These are phyloP conservation scores for Vultur gryphus DNA, from an alignment of 2,797 vertebrate genomes.

Conservation along the genomic window DNA sequence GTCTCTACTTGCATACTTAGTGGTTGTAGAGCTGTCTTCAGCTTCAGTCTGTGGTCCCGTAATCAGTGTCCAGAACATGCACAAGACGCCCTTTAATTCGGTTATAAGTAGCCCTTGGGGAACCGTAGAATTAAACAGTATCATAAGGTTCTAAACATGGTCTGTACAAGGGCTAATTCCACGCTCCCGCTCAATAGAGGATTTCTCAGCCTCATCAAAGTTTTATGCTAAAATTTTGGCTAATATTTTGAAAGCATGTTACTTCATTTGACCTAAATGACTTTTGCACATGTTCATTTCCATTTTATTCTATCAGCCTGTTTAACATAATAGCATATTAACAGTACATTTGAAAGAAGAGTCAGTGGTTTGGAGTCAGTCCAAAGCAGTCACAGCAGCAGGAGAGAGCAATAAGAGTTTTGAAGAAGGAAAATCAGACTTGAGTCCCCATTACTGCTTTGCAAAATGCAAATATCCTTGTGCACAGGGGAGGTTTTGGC, in stretches of 20 bases:
- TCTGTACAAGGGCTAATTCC: slow-evolving; percentile 38
- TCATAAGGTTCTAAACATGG: slow-evolving; percentile 56
- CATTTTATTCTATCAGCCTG: slow-evolving; percentile 56
- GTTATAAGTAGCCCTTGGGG: slow-evolving; percentile 56
- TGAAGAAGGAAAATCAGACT: slow-evolving; percentile 43
- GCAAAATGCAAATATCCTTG: slow-evolving; percentile 36
- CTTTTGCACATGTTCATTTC: slow-evolving; percentile 62
- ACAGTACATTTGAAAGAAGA: slow-evolving; percentile 60
- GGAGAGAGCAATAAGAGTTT: slow-evolving; percentile 46
- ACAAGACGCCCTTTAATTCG: slow-evolving; percentile 53
- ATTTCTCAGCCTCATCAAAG: slow-evolving; percentile 63
- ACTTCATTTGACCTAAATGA: slow-evolving; percentile 65
- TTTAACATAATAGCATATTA: slow-evolving; percentile 66
- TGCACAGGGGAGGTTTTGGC: not conserved
- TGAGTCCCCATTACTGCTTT: slow-evolving; percentile 1
- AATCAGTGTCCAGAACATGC: slow-evolving; percentile 61
- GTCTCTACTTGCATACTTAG: slow-evolving; percentile 54
- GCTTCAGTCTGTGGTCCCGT: slow-evolving; percentile 46
- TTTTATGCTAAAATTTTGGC: slow-evolving; percentile 63
- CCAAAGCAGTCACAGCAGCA: slow-evolving; percentile 59
- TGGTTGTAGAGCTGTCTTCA: slow-evolving; percentile 50
- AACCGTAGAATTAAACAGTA: slow-evolving; percentile 56
- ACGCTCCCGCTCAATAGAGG: not conserved
- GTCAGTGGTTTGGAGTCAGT: slow-evolving; percentile 57
- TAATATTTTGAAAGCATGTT: slow-evolving; percentile 67